Evolutionary conservation across 2,888 invertebrate species (phyloP), one percentile per base, ranked within the genome.

Genomic region (Pantelozetes paolii): DNA sequence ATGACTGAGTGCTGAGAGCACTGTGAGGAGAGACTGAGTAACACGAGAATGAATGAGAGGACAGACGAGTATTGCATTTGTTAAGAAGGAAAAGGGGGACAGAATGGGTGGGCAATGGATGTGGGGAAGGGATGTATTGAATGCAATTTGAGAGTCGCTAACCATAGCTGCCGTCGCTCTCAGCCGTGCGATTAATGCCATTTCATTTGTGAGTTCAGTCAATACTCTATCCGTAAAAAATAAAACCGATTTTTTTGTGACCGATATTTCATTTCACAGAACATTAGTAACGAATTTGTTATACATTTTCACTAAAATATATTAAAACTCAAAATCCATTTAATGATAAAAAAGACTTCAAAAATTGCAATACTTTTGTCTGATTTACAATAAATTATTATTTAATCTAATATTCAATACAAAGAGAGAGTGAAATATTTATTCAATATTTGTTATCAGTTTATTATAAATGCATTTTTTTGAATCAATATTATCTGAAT

Each of bases 1-100:
- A 45, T 18, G 50, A 50, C 20, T 50, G 50, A 50, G 50, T n/a
- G 50, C 50, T 9, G 15, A 45, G 45, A 3, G 50, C 18, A 50
- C 20, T 8, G 50, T 20, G n/a, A 8, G 8, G n/a, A 11, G 15
- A 20, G 5, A n/a, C 20, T 20, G 50, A 20, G 50, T 20, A 50
- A 50, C 50, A 50, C 50, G 50, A 50, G 50, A 50, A n/a, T 50
- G 20, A 50, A 50, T 50, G 50, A 20, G 6, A n/a, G 2, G 50
- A 50, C 50, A 50, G 50, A 20, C 50, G n/a, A n/a, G 50, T 50
- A n/a, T 50, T 50, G 50, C 50, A 50, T 20, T 50, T 50, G 50
- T 20, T 2, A 50, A 11, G n/a, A 20, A n/a, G 15, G 50, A n/a
- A 20, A 50, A 50, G n/a, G 2, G 11, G 20, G 20, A 20, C 50